These are phyloP conservation scores for Anthopleura sola DNA, from an alignment of 64 coral and sea anemone species.

Conservation along the genomic window DNA sequence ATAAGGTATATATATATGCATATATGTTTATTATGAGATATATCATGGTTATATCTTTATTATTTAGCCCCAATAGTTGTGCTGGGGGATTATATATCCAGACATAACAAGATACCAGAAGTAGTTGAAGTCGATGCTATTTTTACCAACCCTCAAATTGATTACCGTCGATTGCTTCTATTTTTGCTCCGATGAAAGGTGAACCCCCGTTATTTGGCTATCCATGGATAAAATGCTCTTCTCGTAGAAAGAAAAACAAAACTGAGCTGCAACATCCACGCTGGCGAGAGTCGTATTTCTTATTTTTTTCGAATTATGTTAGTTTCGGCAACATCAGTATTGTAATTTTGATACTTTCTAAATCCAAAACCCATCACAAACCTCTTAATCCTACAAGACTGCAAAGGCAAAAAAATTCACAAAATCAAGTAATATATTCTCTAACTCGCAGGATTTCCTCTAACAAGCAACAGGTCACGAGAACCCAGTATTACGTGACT, in stretches of 20 bases:
- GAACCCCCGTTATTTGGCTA: not conserved
- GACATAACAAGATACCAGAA: not conserved
- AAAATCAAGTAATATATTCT: not conserved
- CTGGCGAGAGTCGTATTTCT: too few relatives aligned
- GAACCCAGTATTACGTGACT: not conserved
- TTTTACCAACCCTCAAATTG: not conserved
- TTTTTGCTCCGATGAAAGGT: not conserved
- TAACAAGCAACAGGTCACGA: not conserved
- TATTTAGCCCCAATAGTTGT: not conserved
- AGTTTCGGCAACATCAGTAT: not conserved
- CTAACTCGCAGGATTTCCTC: not conserved
- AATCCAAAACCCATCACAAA: not conserved
- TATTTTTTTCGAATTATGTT: not conserved
- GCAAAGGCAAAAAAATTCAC: not conserved
- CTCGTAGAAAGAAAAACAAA: not conserved
- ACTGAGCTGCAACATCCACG: not conserved
- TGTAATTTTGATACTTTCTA: not conserved
- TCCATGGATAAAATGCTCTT: not conserved
- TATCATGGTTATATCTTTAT: not conserved
- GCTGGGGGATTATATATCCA: not conserved
- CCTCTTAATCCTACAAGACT: not conserved
- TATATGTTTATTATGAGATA: not conserved
- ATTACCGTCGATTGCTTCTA: not conserved
- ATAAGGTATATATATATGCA: slow-evolving; percentile 75
- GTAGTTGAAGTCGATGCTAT: not conserved